These are phyloP conservation scores for Stictonetta naevosa DNA, from an alignment of 2,113 vertebrate genomes.

Conservation along the genomic window DNA sequence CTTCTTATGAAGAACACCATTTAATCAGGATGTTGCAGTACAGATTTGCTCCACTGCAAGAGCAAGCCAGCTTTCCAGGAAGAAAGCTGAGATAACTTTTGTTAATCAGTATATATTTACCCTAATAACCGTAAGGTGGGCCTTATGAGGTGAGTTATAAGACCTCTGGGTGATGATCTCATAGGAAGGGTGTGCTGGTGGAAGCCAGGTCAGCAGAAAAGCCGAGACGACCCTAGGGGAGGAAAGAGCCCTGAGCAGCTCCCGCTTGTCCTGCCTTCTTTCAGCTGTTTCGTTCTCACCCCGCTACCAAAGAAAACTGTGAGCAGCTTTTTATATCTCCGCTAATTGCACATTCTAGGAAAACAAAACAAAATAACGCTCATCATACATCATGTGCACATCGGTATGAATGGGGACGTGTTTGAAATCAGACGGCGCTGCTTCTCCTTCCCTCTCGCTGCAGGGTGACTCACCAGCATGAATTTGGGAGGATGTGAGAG, in stretches of 20 bases:
- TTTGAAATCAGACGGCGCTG: background rate
- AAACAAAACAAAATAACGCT: background rate
- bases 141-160: background rate
- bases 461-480: background rate
- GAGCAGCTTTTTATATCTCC: background rate
- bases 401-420: background rate
- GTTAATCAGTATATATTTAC: background rate
- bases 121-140: background rate
- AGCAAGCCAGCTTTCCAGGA: background rate
- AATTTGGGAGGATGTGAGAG: slow-evolving; percentile 9
- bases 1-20: background rate
- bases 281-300: background rate
- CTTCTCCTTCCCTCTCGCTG: background rate
- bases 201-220: background rate
- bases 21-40: background rate
- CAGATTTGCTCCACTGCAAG: background rate
- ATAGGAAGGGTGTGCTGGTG: background rate
- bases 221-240: background rate
- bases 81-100: background rate
- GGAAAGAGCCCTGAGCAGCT: background rate
- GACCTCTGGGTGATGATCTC: accelerated
- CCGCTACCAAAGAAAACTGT: background rate
- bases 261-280: background rate
- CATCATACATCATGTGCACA: background rate
- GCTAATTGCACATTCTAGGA: background rate